These are phyloP conservation scores for Pomacea maculata DNA, from an alignment of 1,140 invertebrate genomes.

Conservation along the genomic window DNA sequence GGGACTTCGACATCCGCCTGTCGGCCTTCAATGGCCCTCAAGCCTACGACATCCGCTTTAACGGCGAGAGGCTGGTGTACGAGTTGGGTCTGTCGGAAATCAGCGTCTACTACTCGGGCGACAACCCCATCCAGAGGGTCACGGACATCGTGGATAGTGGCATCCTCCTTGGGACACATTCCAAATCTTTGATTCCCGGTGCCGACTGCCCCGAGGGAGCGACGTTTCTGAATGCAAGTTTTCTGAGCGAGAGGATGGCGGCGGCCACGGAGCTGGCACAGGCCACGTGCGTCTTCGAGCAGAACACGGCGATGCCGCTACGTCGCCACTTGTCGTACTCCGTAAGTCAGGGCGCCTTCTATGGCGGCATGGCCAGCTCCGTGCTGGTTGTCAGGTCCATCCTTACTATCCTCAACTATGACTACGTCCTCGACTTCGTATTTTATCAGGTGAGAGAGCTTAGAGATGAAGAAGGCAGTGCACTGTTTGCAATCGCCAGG, in stretches of 20 bases:
- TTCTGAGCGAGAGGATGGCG: constrained; percentile 31
- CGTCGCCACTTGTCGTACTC: constrained; percentile 43
- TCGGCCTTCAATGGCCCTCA: constrained; percentile 42
- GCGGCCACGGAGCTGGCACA: constrained; percentile 21
- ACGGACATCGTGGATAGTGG: constrained; percentile 40
- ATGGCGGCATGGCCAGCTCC: constrained; percentile 46
- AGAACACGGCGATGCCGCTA: constrained; percentile 49
- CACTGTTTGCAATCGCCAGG: too few relatives aligned
- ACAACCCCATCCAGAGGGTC: constrained; percentile 35
- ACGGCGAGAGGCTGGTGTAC: constrained; percentile 47
- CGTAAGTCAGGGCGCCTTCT: constrained; percentile 32
- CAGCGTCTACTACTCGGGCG: constrained; percentile 48
- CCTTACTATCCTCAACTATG: constrained; percentile 51
- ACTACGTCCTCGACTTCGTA: constrained; percentile 57
- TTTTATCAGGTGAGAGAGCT: constrained; percentile 42
- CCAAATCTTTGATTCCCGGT: constrained; percentile 36
- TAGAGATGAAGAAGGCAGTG: too few relatives aligned
- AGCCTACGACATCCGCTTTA: constrained; percentile 45
- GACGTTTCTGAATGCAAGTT: constrained; percentile 36
- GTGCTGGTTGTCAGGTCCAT: constrained; percentile 49
- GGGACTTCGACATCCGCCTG: constrained; percentile 55
- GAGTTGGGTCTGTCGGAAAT: constrained; percentile 51
- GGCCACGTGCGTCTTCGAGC: constrained; percentile 57
- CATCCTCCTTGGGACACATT: constrained; percentile 32
- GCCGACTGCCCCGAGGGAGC: constrained; percentile 49